Base-by-base conservation (phyloP, 2,888 invertebrate species). In the Gymnocheta viridis region DNA sequence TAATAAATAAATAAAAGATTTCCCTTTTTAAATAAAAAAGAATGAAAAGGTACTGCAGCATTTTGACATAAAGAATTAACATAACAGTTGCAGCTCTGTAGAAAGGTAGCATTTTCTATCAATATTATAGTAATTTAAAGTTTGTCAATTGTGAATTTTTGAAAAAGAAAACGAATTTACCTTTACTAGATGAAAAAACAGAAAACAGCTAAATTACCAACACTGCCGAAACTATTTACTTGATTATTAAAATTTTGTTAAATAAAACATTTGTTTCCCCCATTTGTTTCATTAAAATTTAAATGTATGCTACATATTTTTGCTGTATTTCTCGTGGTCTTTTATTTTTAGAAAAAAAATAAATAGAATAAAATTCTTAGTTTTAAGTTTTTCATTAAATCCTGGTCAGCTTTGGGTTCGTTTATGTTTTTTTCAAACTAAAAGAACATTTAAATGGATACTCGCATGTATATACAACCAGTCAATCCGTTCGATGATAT, bases 371-470 rank as follows among this genome's bases (percentile, higher is more conserved):
- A 49, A 22, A 41, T 41, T 41, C 14, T n/a, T 4, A 14, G 14
- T 49, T 49, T 41, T 9, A 4, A 51, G 27, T 14, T 51, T 24
- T n/a, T n/a, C n/a, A n/a, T n/a, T n/a, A n/a, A n/a, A n/a, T n/a
- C n/a, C n/a, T 64, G 47, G 62, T 80, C 60, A 38, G 47, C 10
- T 32, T 79, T 66, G 44, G 56, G 17, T 64, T 64, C 35, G 14
- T 51, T 69, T 44, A n/a, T 29, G 14, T 29, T 62, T 66, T 47
- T 58, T 2, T 51, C n/a, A n/a, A 6, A 12, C 22, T 1, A 12
- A 0, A 24, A 22, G 0, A 24, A 9, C 22, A 22, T 49, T 49
- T 12, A 49, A 49, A 22, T 47, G n/a, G n/a, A n/a, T n/a, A n/a
- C n/a, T n/a, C n/a, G n/a, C n/a, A 24, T 19, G n/a, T 51, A 14